Evolutionary conservation across 1,140 invertebrate species (phyloP).

Genomic region (Drosophila biarmipes): DNA sequence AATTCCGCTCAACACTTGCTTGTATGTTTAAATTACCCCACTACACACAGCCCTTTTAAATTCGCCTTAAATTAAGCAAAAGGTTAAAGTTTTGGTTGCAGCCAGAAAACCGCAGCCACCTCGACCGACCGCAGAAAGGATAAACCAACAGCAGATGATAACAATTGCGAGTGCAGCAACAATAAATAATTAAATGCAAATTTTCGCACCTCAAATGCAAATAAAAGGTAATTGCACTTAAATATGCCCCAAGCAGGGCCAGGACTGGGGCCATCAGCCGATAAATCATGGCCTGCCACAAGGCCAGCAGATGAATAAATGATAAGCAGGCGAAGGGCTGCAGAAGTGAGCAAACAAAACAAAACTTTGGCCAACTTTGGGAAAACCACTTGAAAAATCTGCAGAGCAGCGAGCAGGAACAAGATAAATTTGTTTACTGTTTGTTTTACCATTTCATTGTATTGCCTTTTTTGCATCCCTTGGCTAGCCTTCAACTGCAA

Average conservation of each 20-base stretch:
- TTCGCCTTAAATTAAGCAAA: slow-evolving; percentile 2
- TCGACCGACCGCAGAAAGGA: slow-evolving; percentile 22
- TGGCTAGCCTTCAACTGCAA: slow-evolving; percentile 12
- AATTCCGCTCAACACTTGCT: background rate
- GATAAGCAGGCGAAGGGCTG: slow-evolving; percentile 56
- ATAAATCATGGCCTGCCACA: slow-evolving; percentile 50
- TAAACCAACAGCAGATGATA: slow-evolving; percentile 32
- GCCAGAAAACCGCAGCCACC: slow-evolving; percentile 30
- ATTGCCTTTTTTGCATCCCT: slow-evolving; percentile 6
- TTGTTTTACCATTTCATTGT: slow-evolving; percentile 16
- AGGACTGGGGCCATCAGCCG: slow-evolving; percentile 5
- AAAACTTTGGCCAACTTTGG: slow-evolving; percentile 35
- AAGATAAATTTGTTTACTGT: slow-evolving; percentile 36
- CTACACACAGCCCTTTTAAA: background rate
- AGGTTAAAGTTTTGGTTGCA: background rate
- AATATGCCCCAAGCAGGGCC: slow-evolving; percentile 33
- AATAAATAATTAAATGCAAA: slow-evolving; percentile 67
- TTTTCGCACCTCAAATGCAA: slow-evolving; percentile 66
- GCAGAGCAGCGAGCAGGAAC: background rate
- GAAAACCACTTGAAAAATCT: slow-evolving; percentile 38
- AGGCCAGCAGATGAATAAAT: slow-evolving; percentile 62
- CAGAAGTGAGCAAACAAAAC: slow-evolving; percentile 10
- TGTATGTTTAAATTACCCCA: background rate
- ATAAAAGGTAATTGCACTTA: slow-evolving; percentile 57
- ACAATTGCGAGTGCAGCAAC: slow-evolving; percentile 45